Conservation (phyloP, 2,888 invertebrate genomes). For the Nemoura dubitans region DNA sequence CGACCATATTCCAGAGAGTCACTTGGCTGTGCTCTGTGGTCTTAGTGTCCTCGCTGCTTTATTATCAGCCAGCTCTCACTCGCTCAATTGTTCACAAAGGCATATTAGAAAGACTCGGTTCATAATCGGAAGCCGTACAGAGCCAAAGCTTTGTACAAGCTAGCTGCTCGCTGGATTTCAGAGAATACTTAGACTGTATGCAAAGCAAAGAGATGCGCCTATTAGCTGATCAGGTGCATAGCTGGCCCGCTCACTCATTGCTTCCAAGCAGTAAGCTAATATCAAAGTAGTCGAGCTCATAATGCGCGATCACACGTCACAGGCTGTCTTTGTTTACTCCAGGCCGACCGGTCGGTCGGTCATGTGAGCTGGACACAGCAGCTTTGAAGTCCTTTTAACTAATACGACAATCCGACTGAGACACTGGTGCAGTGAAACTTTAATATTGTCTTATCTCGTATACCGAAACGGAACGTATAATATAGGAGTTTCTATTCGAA, state of each 20-base stretch:
- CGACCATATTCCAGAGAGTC: background rate
- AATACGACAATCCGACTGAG: conserved; percentile 18
- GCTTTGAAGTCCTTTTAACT: conserved; percentile 29
- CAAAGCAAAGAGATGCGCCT: conserved; percentile 29
- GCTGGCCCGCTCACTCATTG: conserved; percentile 1
- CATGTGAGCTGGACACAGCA: background rate
- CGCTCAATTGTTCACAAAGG: conserved; percentile 32
- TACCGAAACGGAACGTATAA: background rate
- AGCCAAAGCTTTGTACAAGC: conserved; percentile 22
- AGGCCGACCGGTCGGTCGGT: background rate
- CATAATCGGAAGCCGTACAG: conserved; percentile 40
- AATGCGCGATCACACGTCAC: background rate
- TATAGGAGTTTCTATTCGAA: conserved; percentile 7
- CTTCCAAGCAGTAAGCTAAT: conserved; percentile 13
- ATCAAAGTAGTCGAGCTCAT: conserved; percentile 27
- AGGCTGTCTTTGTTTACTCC: background rate
- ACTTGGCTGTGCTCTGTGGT: conserved; percentile 32
- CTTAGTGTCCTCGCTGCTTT: conserved; percentile 32
- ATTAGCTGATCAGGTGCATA: conserved; percentile 36
- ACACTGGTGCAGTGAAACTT: background rate
- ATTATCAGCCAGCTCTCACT: conserved; percentile 30
- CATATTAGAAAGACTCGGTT: conserved; percentile 39
- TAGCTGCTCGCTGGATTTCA: background rate
- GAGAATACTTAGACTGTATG: background rate
- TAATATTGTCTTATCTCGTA: conserved; percentile 22